Conservation (phyloP, 2,797 vertebrate genomes). For the Argentina silus region DNA sequence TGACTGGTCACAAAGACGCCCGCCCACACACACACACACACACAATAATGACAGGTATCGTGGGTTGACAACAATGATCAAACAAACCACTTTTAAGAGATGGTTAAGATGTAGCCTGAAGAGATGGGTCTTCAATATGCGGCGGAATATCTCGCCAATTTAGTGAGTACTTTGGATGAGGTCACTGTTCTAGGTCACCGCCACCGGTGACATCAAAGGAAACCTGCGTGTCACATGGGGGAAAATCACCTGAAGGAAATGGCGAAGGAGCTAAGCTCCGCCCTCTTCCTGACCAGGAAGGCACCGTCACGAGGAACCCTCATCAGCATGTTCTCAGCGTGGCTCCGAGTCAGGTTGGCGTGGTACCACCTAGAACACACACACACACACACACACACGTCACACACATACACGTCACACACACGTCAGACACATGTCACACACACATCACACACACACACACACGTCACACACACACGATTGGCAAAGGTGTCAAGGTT, state of each 20-base stretch:
- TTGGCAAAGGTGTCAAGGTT: neutral
- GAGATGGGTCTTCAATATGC: no score
- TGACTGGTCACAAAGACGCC: no score
- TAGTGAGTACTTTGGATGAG: no score
- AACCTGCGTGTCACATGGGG: neutral
- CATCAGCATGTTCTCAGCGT: slow-evolving; percentile 99
- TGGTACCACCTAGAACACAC: slow-evolving; percentile 90
- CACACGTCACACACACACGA: neutral
- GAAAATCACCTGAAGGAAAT: slow-evolving; percentile 92
- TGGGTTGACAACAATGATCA: no score
- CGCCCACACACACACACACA: no score
- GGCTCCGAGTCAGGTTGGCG: slow-evolving; percentile 89
- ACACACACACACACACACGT: slow-evolving; percentile 17
- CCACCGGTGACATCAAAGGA: no score
- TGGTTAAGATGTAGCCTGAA: no score
- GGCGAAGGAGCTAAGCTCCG: slow-evolving; percentile 92
- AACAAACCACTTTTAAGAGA: no score
- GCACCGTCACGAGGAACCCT: slow-evolving; percentile 95
- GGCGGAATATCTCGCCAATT: no score
- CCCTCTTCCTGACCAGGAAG: slow-evolving; percentile 95
- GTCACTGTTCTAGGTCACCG: no score
- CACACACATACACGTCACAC: slow-evolving; percentile 9
- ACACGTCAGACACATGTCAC: neutral
- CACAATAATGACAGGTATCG: no score
- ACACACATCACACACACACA: neutral